Evolutionary conservation across 1,140 invertebrate genomes (phyloP).

Genomic region (Monochamus saltuarius): DNA sequence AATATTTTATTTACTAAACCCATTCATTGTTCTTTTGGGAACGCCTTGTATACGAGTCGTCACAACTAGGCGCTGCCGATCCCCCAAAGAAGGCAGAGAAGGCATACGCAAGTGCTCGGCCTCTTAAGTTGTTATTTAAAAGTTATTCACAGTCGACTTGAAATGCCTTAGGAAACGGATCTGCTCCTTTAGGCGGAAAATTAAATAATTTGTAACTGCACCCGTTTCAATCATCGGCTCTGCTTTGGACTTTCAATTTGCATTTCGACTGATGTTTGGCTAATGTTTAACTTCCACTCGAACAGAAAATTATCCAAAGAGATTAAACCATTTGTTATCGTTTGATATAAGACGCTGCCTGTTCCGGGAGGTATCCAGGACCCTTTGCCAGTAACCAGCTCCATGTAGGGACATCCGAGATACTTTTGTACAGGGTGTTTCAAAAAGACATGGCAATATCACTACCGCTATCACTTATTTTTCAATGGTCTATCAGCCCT

Average conservation of each 20-base stretch:
- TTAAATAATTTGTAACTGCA: slow-evolving; percentile 49
- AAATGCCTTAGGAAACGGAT: slow-evolving; percentile 45
- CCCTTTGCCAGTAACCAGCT: too few species aligned
- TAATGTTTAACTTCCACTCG: slow-evolving; percentile 11
- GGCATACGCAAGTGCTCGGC: slow-evolving; percentile 8
- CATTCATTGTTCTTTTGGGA: too few species aligned
- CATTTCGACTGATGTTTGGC: slow-evolving; percentile 21
- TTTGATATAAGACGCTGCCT: slow-evolving; percentile 4
- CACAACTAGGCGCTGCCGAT: too few species aligned
- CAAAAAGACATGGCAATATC: too few species aligned
- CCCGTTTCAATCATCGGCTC: slow-evolving; percentile 31
- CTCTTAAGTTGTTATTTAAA: slow-evolving; percentile 37
- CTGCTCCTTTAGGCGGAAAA: slow-evolving; percentile 47
- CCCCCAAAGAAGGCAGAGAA: slow-evolving; percentile 6
- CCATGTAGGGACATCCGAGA: too few species aligned
- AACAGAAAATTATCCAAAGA: slow-evolving; percentile 18
- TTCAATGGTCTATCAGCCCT: too few species aligned
- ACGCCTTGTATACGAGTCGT: too few species aligned
- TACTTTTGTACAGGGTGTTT: too few species aligned
- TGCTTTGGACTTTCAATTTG: slow-evolving; percentile 20
- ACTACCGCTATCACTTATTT: too few species aligned
- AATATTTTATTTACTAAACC: too few species aligned
- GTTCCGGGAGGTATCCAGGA: neutral
- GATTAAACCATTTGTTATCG: slow-evolving; percentile 15
- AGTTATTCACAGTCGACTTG: slow-evolving; percentile 42